Conservation (phyloP, 1,140 invertebrate genomes). For the Heliconius hermathena region DNA sequence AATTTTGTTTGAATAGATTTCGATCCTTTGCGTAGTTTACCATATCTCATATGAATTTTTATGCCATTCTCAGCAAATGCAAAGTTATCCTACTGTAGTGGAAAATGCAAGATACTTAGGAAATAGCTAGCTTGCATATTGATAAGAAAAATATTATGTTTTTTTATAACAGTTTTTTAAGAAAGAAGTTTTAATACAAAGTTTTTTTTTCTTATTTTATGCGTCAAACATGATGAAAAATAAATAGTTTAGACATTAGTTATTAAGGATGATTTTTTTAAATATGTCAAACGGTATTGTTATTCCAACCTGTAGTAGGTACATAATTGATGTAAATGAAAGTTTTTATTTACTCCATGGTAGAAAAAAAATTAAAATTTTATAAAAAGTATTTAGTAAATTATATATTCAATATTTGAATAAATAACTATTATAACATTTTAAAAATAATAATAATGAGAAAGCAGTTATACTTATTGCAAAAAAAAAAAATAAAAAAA, state of each 20-base stretch:
- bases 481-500: not conserved
- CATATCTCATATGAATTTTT: conserved; percentile 28
- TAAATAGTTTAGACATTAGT: too few species aligned
- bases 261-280: too few species aligned
- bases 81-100: conserved; percentile 7
- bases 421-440: not conserved
- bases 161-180: not conserved
- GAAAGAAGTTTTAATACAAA: too few species aligned
- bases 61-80: conserved; percentile 22
- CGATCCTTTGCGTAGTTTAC: conserved; percentile 13
- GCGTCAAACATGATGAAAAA: too few species aligned
- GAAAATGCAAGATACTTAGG: not conserved
- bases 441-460: not conserved
- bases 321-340: too few species aligned
- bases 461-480: not conserved
- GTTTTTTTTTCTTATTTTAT: too few species aligned
- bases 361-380: too few species aligned
- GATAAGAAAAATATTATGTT: not conserved
- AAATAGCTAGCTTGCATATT: not conserved
- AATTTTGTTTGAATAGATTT: conserved; percentile 17
- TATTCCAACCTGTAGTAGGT: too few species aligned
- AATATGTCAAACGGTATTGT: too few species aligned
- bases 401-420: not conserved
- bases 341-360: too few species aligned
- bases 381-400: too few species aligned